Evolutionary conservation across 1,140 invertebrate genomes (phyloP).

Genomic region (Latrodectus geometricus): DNA sequence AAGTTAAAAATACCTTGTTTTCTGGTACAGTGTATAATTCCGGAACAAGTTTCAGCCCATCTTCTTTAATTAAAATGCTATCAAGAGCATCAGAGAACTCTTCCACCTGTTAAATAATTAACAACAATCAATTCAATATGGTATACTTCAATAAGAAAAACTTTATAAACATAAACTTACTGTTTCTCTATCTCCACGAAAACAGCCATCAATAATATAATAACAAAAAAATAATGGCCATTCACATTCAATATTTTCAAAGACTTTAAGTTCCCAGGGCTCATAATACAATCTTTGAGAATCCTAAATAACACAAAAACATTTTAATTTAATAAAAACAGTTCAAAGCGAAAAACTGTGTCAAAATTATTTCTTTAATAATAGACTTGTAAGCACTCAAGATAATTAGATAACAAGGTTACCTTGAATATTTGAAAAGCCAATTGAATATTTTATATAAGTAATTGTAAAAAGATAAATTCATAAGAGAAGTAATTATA

Average conservation of each 20-base stretch:
- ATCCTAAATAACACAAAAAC: constrained; percentile 75
- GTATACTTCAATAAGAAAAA: not conserved
- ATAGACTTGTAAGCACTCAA: too few species aligned
- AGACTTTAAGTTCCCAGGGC: constrained; percentile 96
- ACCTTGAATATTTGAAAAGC: too few species aligned
- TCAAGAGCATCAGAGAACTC: constrained; percentile 69
- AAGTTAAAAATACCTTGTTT: constrained; percentile 73
- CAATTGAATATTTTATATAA: too few species aligned
- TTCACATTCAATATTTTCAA: constrained; percentile 99
- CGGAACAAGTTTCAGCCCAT: constrained; percentile 91
- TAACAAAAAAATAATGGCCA: constrained; percentile 99
- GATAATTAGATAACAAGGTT: too few species aligned
- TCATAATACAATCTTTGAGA: constrained; percentile 94
- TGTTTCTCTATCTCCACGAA: constrained; percentile 85
- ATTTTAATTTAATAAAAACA: not conserved
- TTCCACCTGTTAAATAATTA: constrained; percentile 66
- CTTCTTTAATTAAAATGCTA: constrained; percentile 83
- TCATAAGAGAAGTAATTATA: too few species aligned
- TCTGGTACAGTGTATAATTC: constrained; percentile 93
- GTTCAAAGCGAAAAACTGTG: too few species aligned
- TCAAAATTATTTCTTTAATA: too few species aligned
- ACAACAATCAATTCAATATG: not conserved
- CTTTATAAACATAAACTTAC: constrained; percentile 69
- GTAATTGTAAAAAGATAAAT: too few species aligned
- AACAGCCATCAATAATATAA: constrained; percentile 92